Base-by-base conservation (phyloP, 2,888 invertebrate genomes). In the Meiosimyza decipiens region DNA sequence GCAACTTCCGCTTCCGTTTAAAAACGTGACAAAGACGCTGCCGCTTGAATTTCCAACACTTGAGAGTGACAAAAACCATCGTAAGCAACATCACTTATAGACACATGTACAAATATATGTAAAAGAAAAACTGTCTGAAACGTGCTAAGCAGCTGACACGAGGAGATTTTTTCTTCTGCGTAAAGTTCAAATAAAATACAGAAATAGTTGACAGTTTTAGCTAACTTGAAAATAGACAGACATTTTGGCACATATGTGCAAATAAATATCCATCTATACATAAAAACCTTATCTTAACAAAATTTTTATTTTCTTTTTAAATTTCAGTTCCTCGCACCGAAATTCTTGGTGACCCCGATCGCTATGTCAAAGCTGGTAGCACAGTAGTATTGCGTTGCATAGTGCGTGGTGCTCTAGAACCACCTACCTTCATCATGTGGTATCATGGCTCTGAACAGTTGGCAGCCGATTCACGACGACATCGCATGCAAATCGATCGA, bases 351-450 rank as follows among this genome's bases (percentile, higher is more conserved):
- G 95, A 95, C 86, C 91, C 94, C 71, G 96, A 96, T 88, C 92
- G 95, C 84, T 95, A 94, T 89, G 95, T 97, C 83, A 95, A 95
- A 88, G 93, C 94, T 74, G 96, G 96, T 83, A 95, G 95, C 87
- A 93, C 93, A 73, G 95, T 97, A 77, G 92, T 93, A 84, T 90
- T 97, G 77, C 93, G 94, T 86, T 97, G 96, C 89, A 93, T 95
- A 79, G 95, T 97, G 87, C 94, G 95, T 80, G 94, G 95, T 88
- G 95, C 95, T 80, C 90, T 96, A 77, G 96, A 96, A 88, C 94
- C 95, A 84, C 96, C 96, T 79, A 94, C 94, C 79, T 96, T 95
- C 89, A 95, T 97, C 83, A 96, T 96, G 90, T 97, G 96, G 96
- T 96, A 95, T 89, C 96, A 95, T 77, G 87, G 86, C 22, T 78